Evolutionary conservation across 2,888 invertebrate genomes (phyloP).

Genomic region (Scotopteryx bipunctaria): DNA sequence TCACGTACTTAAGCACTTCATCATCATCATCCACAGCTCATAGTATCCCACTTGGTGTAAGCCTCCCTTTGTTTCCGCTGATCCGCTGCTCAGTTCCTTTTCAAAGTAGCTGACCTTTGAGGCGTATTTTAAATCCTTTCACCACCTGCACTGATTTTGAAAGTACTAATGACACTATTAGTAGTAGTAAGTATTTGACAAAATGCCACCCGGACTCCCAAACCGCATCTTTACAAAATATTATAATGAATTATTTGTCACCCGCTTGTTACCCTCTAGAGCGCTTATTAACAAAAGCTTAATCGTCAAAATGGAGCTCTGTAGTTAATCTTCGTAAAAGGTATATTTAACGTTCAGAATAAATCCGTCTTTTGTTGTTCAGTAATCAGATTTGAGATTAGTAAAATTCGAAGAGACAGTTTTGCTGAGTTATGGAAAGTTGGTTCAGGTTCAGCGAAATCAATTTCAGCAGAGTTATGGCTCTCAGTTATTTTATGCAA

Average conservation of each 20-base stretch:
- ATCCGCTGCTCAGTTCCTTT: no score
- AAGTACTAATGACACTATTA: no score
- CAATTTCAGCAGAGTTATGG: slow-evolving; percentile 9
- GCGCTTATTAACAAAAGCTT: slow-evolving; percentile 74
- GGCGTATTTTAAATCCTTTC: no score
- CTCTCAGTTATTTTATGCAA: no score
- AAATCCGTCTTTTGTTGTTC: slow-evolving; percentile 60
- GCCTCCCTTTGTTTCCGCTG: no score
- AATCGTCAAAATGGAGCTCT: slow-evolving; percentile 71
- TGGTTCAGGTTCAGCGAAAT: neutral
- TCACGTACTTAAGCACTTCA: no score
- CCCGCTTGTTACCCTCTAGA: slow-evolving; percentile 66
- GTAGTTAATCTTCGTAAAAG: slow-evolving; percentile 66
- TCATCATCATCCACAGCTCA: no score
- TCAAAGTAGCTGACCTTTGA: no score
- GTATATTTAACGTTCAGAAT: slow-evolving; percentile 59
- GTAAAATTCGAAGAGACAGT: slow-evolving; percentile 25
- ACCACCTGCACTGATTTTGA: no score
- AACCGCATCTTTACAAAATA: slow-evolving; percentile 49
- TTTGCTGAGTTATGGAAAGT: slow-evolving; percentile 7
- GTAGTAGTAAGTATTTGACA: neutral
- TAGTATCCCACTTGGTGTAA: no score
- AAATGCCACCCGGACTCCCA: slow-evolving; percentile 14
- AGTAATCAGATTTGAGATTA: slow-evolving; percentile 42
- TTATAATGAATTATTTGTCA: slow-evolving; percentile 75